These are phyloP conservation scores for Spilosoma lubricipeda DNA, from an alignment of 2,888 invertebrate species.

Conservation along the genomic window DNA sequence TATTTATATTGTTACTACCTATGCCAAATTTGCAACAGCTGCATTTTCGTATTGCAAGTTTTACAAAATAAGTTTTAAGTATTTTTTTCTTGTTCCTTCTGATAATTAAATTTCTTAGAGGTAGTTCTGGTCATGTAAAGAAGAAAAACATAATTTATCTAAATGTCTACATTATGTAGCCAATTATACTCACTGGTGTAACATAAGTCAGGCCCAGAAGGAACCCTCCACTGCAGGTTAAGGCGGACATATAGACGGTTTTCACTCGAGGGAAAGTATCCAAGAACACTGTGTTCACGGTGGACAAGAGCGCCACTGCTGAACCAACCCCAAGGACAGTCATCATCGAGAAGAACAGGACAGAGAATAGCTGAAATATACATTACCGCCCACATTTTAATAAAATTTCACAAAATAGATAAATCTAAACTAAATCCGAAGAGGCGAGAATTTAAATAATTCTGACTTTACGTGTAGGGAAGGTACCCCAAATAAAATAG, in stretches of 20 bases:
- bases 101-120: neutral
- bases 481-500: too few relatives aligned
- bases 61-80: too few relatives aligned
- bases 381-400: too few relatives aligned
- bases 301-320: constrained; percentile 89
- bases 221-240: constrained; percentile 86
- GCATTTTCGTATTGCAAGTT: too few relatives aligned
- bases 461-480: too few relatives aligned
- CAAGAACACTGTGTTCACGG: constrained; percentile 88
- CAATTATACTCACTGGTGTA: constrained; percentile 88
- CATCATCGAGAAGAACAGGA: constrained; percentile 94
- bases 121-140: neutral
- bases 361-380: constrained; percentile 91
- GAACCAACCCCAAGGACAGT: constrained; percentile 92
- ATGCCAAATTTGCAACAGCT: too few relatives aligned
- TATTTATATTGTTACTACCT: too few relatives aligned
- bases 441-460: too few relatives aligned
- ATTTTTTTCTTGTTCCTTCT: neutral
- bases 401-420: too few relatives aligned
- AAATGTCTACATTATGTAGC: neutral
- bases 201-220: constrained; percentile 89
- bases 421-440: too few relatives aligned
- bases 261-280: constrained; percentile 88
- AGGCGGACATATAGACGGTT: constrained; percentile 87
- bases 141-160: neutral